Conservation (phyloP, 2,888 invertebrate genomes). For the Eristalis arbustorum region DNA sequence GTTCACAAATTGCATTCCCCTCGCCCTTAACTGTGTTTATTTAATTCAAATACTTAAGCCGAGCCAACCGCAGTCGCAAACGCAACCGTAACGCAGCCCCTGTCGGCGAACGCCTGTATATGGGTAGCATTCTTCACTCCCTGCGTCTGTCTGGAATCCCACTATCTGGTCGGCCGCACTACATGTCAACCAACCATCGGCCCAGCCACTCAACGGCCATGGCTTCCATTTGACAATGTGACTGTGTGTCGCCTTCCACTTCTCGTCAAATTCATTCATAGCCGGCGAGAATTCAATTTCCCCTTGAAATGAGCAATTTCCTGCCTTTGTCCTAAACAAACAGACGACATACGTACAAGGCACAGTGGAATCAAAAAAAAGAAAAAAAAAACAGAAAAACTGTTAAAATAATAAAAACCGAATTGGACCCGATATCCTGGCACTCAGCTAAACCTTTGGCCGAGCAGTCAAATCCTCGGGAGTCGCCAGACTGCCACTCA, state of each 20-base stretch:
- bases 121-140: neutral
- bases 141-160: constrained; percentile 31
- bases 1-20: constrained; percentile 33
- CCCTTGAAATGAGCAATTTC: constrained; percentile 70
- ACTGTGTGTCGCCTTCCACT: constrained; percentile 51
- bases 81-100: neutral
- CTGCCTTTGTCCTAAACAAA: constrained; percentile 68
- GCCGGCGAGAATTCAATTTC: constrained; percentile 60
- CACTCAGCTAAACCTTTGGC: constrained; percentile 51
- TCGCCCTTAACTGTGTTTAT: constrained; percentile 44
- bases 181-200: constrained; percentile 47
- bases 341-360: constrained; percentile 29
- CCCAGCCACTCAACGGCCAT: constrained; percentile 32
- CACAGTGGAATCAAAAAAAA: constrained; percentile 25
- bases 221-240: constrained; percentile 68
- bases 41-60: constrained; percentile 65
- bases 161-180: constrained; percentile 7
- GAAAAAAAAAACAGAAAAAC: constrained; percentile 34
- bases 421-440: constrained; percentile 30
- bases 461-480: constrained; percentile 24
- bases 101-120: neutral
- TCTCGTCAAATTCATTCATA: constrained; percentile 38
- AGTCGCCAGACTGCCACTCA: constrained; percentile 36
- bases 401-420: constrained; percentile 64
- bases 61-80: constrained; percentile 47